Evolutionary conservation across 2,888 invertebrate species (phyloP).

Genomic region (Chalcis sispes): DNA sequence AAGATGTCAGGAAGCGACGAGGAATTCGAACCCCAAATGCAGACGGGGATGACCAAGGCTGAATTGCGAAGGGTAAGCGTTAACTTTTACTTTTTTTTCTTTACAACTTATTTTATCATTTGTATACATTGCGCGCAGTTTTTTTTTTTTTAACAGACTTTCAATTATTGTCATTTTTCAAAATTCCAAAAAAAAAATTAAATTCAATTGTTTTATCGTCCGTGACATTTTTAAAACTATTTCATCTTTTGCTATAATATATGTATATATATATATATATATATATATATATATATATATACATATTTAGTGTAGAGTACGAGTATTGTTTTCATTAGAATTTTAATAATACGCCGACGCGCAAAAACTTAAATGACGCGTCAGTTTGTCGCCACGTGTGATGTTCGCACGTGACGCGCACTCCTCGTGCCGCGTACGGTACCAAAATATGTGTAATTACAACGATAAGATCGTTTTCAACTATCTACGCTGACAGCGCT

Average conservation of each 20-base stretch:
- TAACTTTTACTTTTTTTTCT: constrained; percentile 3
- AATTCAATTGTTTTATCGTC: background rate
- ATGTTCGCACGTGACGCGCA: constrained; percentile 41
- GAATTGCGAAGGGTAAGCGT: constrained; percentile 82
- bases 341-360: background rate
- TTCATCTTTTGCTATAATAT: background rate
- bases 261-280: too few species aligned
- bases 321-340: background rate
- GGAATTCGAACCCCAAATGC: constrained; percentile 76
- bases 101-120: too few species aligned
- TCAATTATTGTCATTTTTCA: background rate
- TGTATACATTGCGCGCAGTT: too few species aligned
- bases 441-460: background rate
- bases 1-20: constrained; percentile 75
- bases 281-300: too few species aligned
- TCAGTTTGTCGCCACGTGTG: constrained; percentile 49
- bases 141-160: background rate
- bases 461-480: constrained; percentile 26
- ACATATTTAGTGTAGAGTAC: background rate
- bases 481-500: background rate
- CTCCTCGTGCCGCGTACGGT: background rate
- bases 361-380: constrained; percentile 21
- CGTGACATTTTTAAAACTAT: background rate
- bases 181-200: too few species aligned
- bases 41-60: constrained; percentile 82